Percentiles rank a stretch among this genome's conserved stretches.
Conservation (phyloP, 2,797 vertebrate genomes). For the Gallirallus australis region DNA sequence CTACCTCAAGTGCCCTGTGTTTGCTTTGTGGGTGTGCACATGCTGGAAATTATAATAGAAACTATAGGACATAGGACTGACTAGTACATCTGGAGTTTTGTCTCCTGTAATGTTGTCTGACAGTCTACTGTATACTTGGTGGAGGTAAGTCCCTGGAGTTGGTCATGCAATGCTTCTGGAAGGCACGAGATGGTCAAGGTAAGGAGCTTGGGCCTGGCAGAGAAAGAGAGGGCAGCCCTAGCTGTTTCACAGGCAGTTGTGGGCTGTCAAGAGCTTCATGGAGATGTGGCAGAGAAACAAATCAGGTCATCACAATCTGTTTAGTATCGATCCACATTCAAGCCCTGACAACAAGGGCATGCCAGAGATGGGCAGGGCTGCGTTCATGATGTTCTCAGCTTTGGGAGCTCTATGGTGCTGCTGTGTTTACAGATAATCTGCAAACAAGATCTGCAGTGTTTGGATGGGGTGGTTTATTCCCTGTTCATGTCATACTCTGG, state of each 20-base stretch:
- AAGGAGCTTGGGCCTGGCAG: neutral
- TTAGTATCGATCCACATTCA: neutral
- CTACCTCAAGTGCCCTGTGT: neutral
- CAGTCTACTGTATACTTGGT: neutral
- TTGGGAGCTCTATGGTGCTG: constrained; percentile 5
- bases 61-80: neutral
- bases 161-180: neutral
- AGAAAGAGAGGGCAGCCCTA: neutral
- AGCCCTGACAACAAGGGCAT: constrained; percentile 24
- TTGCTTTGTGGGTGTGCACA: neutral
- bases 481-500: constrained; percentile 22
- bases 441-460: neutral
- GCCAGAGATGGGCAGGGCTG: constrained; percentile 54
- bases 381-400: constrained; percentile 22
- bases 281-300: neutral
- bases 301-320: neutral
- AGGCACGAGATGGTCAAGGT: neutral
- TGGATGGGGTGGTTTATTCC: constrained; percentile 7
- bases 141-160: neutral
- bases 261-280: neutral
- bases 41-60: neutral
- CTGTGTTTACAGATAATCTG: constrained; percentile 23
- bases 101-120: neutral
- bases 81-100: neutral
- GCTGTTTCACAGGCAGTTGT: neutral